These are phyloP conservation scores for Anabas testudineus DNA, from an alignment of 2,797 vertebrate genomes.

Conservation along the genomic window DNA sequence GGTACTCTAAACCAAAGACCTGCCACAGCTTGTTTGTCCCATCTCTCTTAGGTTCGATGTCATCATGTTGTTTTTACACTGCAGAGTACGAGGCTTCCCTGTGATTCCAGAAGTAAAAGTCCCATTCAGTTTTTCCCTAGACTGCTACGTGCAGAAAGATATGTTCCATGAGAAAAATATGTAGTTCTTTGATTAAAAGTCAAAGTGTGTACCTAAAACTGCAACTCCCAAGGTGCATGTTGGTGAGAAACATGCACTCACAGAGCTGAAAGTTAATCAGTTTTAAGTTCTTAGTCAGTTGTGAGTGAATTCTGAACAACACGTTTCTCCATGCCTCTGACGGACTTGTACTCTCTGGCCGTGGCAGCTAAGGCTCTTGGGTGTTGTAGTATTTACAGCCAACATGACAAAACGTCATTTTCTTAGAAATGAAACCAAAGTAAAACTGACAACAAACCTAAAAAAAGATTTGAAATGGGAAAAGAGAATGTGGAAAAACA, in stretches of 20 bases:
- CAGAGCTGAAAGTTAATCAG: neutral
- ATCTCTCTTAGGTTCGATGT: slow-evolving; percentile 1
- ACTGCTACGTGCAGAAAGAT: neutral
- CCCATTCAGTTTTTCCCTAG: neutral
- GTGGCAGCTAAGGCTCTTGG: neutral
- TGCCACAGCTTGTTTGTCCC: neutral
- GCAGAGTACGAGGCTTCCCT: neutral
- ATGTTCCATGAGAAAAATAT: neutral
- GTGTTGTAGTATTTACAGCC: slow-evolving; percentile 2
- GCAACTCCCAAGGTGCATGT: neutral
- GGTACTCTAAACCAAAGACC: slow-evolving; percentile 58
- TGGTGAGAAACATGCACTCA: neutral
- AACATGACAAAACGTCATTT: neutral
- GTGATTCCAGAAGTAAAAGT: neutral
- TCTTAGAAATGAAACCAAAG: neutral
- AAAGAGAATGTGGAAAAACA: neutral
- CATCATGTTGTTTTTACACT: neutral
- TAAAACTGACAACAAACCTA: neutral
- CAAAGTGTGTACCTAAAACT: neutral
- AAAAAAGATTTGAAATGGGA: neutral
- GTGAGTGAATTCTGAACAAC: neutral
- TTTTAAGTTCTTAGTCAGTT: neutral
- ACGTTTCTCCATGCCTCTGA: neutral
- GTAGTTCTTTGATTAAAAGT: neutral
- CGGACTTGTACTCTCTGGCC: neutral